Conservation (phyloP, 2,797 vertebrate species). For the Sebastes elongatus region DNA sequence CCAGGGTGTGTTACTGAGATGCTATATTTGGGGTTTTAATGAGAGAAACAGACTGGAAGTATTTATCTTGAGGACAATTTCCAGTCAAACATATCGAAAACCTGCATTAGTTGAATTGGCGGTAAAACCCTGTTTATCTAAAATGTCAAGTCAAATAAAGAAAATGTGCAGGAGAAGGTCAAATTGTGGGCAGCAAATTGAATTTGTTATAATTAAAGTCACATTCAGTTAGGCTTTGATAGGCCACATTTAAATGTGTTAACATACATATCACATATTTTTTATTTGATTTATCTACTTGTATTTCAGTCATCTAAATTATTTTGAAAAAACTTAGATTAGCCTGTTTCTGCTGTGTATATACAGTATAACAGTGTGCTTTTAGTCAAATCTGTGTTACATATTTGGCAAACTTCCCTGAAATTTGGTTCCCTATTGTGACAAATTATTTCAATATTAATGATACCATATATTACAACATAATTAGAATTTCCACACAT, state of each 20-base stretch:
- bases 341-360: background rate
- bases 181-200: background rate
- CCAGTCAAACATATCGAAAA: constrained; percentile 15
- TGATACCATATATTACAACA: background rate
- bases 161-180: constrained; percentile 2
- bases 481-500: background rate
- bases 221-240: constrained; percentile 3
- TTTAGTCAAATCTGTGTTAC: background rate
- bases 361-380: background rate
- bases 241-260: constrained; percentile 9
- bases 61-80: constrained; percentile 20
- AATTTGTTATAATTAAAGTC: constrained; percentile 27
- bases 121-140: constrained; percentile 18
- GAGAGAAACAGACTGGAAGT: constrained; percentile 9
- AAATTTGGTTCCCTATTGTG: background rate
- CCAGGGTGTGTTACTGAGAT: background rate
- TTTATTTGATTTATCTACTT: background rate
- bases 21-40: constrained; percentile 9
- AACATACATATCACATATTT: background rate
- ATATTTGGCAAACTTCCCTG: background rate
- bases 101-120: constrained; percentile 11
- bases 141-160: constrained; percentile 22
- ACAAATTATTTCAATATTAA: background rate
- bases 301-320: constrained; percentile 3
- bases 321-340: background rate